Evolutionary conservation across 2,888 invertebrate genomes (phyloP).

Genomic region (Tetranychus truncatus): DNA sequence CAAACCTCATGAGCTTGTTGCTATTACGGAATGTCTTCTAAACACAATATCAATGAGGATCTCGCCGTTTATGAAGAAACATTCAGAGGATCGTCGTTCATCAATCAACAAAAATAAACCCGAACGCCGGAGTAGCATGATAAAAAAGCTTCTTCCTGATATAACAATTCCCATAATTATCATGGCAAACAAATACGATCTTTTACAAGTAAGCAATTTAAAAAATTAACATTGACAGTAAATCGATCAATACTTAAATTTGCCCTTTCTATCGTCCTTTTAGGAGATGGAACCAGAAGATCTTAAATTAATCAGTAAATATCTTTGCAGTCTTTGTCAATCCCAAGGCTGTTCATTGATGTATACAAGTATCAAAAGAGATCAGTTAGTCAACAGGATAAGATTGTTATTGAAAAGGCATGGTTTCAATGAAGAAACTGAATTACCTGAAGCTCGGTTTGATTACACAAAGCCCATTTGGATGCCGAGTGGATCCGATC

Average conservation of each 20-base stretch:
- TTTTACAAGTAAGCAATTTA: not conserved
- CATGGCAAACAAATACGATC: slow-evolving; percentile 66
- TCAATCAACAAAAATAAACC: slow-evolving; percentile 31
- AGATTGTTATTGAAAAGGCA: slow-evolving; percentile 44
- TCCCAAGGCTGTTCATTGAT: slow-evolving; percentile 50
- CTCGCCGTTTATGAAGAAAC: slow-evolving; percentile 30
- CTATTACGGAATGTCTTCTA: slow-evolving; percentile 42
- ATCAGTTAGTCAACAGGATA: slow-evolving; percentile 46
- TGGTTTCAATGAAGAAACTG: slow-evolving; percentile 13
- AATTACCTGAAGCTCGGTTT: not conserved
- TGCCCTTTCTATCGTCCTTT: no score
- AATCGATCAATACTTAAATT: no score
- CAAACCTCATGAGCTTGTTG: slow-evolving; percentile 52
- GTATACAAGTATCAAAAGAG: slow-evolving; percentile 55
- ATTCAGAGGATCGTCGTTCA: slow-evolving; percentile 33
- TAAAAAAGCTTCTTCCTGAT: slow-evolving; percentile 34
- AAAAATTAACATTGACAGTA: not conserved
- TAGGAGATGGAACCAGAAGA: not conserved
- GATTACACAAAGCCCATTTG: slow-evolving; percentile 50
- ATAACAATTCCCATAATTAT: slow-evolving; percentile 54
- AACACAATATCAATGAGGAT: slow-evolving; percentile 30
- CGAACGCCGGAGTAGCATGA: slow-evolving; percentile 28
- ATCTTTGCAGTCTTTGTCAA: slow-evolving; percentile 47
- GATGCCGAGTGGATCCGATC: slow-evolving; percentile 47
- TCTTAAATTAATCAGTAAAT: not conserved